Conservation (phyloP, 2,888 invertebrate genomes). For the Papilio demoleus region DNA sequence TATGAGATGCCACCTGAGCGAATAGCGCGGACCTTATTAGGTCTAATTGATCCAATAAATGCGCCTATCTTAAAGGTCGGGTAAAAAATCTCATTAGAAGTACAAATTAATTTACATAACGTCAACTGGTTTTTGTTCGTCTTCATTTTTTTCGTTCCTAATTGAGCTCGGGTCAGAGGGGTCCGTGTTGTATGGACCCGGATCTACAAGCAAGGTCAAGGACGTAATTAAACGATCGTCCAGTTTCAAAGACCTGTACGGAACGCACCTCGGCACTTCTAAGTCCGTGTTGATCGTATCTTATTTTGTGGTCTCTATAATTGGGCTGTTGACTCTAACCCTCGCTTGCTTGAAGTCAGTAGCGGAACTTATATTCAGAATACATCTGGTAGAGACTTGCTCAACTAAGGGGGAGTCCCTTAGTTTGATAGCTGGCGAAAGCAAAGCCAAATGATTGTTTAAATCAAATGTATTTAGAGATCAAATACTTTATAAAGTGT, state of each 20-base stretch:
- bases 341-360: no score
- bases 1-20: slow-evolving; percentile 8
- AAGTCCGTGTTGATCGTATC: background rate
- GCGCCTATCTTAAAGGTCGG: slow-evolving; percentile 16
- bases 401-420: no score
- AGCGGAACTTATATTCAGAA: no score
- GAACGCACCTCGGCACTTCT: background rate
- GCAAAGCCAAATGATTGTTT: no score
- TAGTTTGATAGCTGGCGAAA: no score
- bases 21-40: slow-evolving; percentile 14
- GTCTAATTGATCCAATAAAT: slow-evolving; percentile 20
- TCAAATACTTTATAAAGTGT: no score
- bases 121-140: slow-evolving; percentile 46
- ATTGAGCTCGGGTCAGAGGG: slow-evolving; percentile 47
- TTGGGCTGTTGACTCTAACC: no score
- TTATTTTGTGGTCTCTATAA: background rate
- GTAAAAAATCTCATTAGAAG: slow-evolving; percentile 33
- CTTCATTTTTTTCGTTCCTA: slow-evolving; percentile 49
- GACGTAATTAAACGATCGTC: slow-evolving; percentile 32
- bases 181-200: slow-evolving; percentile 42
- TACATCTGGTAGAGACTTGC: no score
- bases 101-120: slow-evolving; percentile 35
- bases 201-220: slow-evolving; percentile 44
- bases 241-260: slow-evolving; percentile 22
- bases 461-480: no score